phyloP scores from a whole-genome alignment of 1,140 invertebrate genomes.

The Archivesica marissinica region DNA sequence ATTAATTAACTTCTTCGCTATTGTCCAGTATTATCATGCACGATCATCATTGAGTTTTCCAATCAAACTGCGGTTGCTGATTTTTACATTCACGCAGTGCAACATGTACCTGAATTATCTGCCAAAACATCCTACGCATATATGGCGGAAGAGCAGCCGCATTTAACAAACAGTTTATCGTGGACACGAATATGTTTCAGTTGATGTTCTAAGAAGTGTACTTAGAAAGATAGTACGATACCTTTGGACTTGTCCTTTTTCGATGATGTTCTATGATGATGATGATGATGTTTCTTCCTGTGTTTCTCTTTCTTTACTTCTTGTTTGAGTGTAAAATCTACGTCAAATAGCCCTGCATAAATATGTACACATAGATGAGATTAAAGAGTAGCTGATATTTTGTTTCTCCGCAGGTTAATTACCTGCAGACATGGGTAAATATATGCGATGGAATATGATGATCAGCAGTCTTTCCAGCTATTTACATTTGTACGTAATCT shows the following conservation, averaged over 20 bases:
- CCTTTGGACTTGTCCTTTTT: slow-evolving; percentile 32
- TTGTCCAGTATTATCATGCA: too few species aligned
- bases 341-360: slow-evolving; percentile 78
- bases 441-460: background rate
- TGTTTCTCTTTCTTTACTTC: slow-evolving; percentile 59
- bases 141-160: too few species aligned
- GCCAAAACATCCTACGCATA: too few species aligned
- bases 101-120: too few species aligned
- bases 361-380: background rate
- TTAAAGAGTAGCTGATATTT: background rate
- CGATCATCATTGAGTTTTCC: too few species aligned
- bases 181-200: too few species aligned
- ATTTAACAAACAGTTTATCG: too few species aligned
- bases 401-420: background rate
- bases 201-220: too few species aligned
- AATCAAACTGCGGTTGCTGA: too few species aligned
- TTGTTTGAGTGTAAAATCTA: slow-evolving; percentile 77
- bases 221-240: too few species aligned
- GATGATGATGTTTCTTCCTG: slow-evolving; percentile 54
- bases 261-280: slow-evolving; percentile 51
- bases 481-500: background rate
- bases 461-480: background rate
- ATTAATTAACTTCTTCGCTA: too few species aligned
- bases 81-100: too few species aligned
- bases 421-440: background rate